These are phyloP conservation scores for Scolopax mira DNA, from an alignment of 2,113 vertebrate genomes.

Conservation along the genomic window DNA sequence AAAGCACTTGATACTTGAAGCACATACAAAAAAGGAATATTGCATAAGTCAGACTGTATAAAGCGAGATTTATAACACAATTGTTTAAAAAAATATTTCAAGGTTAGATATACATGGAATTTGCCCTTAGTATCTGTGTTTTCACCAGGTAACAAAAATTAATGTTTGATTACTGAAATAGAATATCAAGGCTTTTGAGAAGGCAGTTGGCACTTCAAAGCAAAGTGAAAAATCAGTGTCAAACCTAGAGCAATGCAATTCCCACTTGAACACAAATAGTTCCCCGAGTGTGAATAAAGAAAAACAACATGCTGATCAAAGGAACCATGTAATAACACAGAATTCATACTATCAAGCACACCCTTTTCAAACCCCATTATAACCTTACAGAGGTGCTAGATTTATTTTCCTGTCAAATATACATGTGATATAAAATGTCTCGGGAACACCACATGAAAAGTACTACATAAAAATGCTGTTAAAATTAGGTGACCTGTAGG, in stretches of 20 bases:
- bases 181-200: not conserved
- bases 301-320: not conserved
- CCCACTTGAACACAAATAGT: not conserved
- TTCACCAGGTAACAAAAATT: not conserved
- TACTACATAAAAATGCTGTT: not conserved
- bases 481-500: not conserved
- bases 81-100: not conserved
- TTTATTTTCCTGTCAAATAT: not conserved
- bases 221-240: not conserved
- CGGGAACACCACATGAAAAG: not conserved
- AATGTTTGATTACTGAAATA: not conserved
- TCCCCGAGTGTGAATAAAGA: not conserved
- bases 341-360: not conserved
- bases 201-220: slow-evolving; percentile 23
- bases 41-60: not conserved
- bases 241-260: not conserved
- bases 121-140: not conserved
- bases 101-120: not conserved
- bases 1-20: not conserved
- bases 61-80: not conserved
- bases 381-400: not conserved
- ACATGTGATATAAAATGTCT: not conserved
- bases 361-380: not conserved
- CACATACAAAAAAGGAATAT: not conserved
- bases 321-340: not conserved